These are phyloP conservation scores for Drosophila koepferae DNA, from an alignment of 2,888 invertebrate species.

Conservation along the genomic window DNA sequence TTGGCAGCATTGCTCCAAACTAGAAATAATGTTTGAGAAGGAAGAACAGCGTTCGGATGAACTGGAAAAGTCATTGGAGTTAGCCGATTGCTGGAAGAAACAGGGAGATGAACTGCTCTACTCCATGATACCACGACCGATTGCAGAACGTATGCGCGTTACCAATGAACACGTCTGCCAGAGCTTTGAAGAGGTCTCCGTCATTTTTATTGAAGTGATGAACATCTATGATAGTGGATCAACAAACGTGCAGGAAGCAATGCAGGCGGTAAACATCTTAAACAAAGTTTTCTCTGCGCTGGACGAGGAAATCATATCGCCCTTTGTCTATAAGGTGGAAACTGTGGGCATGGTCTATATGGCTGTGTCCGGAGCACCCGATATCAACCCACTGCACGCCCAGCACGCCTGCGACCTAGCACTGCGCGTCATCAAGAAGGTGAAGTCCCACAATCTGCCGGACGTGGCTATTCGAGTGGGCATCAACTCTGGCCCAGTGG, in stretches of 20 bases:
- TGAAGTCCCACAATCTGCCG: conserved; percentile 88
- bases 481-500: conserved; percentile 94
- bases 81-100: conserved; percentile 93
- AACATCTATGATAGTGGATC: conserved; percentile 81
- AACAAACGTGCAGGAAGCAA: conserved; percentile 86
- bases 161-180: conserved; percentile 93
- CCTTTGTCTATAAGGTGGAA: conserved; percentile 96
- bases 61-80: conserved; percentile 90
- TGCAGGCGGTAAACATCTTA: conserved; percentile 93
- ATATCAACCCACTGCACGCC: conserved; percentile 90
- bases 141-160: conserved; percentile 92
- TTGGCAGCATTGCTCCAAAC: conserved; percentile 93
- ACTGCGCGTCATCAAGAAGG: conserved; percentile 89
- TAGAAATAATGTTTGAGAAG: conserved; percentile 93
- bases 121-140: conserved; percentile 95
- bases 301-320: conserved; percentile 93
- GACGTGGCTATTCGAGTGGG: conserved; percentile 88
- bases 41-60: conserved; percentile 92
- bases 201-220: conserved; percentile 84
- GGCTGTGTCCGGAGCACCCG: conserved; percentile 96
- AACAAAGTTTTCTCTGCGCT: conserved; percentile 94
- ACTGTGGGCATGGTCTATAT: conserved; percentile 97
- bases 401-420: conserved; percentile 92
- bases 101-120: conserved; percentile 94
- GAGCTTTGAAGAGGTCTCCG: conserved; percentile 86